These are phyloP conservation scores for Formica aserva DNA, from an alignment of 2,888 invertebrate species.

Conservation along the genomic window DNA sequence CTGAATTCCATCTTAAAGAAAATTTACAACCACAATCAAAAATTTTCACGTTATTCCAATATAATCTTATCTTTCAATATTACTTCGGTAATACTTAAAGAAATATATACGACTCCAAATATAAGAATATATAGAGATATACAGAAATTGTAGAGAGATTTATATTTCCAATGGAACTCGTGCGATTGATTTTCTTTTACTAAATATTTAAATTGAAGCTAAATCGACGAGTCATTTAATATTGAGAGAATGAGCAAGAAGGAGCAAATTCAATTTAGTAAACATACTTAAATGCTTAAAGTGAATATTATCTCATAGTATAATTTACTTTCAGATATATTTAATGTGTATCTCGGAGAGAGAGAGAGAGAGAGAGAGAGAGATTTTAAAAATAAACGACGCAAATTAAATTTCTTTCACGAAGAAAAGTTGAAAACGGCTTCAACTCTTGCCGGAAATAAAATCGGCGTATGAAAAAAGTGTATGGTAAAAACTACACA, in stretches of 20 bases:
- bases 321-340: not conserved
- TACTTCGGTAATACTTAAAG: not conserved
- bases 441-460: not conserved
- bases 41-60: not conserved
- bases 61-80: not conserved
- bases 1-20: not conserved
- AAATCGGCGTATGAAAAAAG: not conserved
- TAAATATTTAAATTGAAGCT: not conserved
- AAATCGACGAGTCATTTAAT: slow-evolving; percentile 2
- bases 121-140: not conserved
- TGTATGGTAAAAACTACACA: not conserved
- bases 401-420: slow-evolving; percentile 5
- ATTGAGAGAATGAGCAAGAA: not conserved
- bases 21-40: not conserved
- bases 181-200: not conserved
- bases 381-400: not conserved
- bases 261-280: not conserved
- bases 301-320: slow-evolving; percentile 8
- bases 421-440: slow-evolving; percentile 2
- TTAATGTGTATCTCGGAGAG: not conserved
- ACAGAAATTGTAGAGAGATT: not conserved
- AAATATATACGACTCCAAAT: not conserved
- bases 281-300: not conserved
- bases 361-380: too few relatives aligned
- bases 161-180: slow-evolving; percentile 9